phyloP scores from a whole-genome alignment of 2,113 vertebrate species.

The Puntigrus tetrazona region DNA sequence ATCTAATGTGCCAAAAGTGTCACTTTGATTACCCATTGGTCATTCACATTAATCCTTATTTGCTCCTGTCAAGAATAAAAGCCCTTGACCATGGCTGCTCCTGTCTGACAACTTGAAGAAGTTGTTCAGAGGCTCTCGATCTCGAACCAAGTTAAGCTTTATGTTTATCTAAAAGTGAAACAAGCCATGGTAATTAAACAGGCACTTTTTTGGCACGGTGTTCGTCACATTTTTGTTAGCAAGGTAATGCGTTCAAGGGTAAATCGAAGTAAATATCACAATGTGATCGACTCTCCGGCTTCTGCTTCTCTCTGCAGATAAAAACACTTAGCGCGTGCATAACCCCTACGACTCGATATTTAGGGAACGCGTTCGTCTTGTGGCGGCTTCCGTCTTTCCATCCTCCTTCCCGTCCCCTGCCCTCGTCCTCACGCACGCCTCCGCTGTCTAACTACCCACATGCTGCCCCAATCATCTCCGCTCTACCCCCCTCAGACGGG shows the following conservation, averaged over 20 bases:
- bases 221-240: neutral
- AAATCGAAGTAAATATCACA: neutral
- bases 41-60: slow-evolving; percentile 36
- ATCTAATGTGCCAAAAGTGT: slow-evolving; percentile 9
- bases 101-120: slow-evolving; percentile 24
- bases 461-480: slow-evolving; percentile 57
- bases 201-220: slow-evolving; percentile 13
- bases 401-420: neutral
- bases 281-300: neutral
- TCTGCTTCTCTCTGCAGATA: neutral
- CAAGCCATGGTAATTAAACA: slow-evolving; percentile 16
- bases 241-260: neutral
- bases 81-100: slow-evolving; percentile 18
- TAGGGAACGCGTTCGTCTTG: slow-evolving; percentile 46
- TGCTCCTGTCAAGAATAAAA: slow-evolving; percentile 36
- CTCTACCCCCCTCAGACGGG: slow-evolving; percentile 67
- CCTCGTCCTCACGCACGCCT: slow-evolving; percentile 48
- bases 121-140: slow-evolving; percentile 27
- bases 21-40: slow-evolving; percentile 22
- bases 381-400: neutral
- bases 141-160: slow-evolving; percentile 18
- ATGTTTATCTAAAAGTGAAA: neutral
- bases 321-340: neutral
- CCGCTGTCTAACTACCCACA: slow-evolving; percentile 46
- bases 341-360: neutral